These are phyloP conservation scores for Hemaris fuciformis DNA, from an alignment of 2,888 invertebrate species.

Conservation along the genomic window DNA sequence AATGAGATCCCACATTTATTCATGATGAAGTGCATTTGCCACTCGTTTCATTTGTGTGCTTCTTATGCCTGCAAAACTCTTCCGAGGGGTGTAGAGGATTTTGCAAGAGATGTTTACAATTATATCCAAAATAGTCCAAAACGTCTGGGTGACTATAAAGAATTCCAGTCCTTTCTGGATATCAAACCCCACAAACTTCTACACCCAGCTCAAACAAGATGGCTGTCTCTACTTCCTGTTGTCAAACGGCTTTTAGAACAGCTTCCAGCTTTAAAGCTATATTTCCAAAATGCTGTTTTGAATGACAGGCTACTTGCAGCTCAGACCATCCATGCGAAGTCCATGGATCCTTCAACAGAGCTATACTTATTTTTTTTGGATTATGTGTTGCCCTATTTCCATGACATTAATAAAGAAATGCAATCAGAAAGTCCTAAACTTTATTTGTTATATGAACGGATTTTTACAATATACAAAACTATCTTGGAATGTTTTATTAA, in stretches of 20 bases:
- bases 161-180: slow-evolving; percentile 24
- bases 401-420: too few species aligned
- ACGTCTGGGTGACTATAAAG: slow-evolving; percentile 20
- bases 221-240: slow-evolving; percentile 22
- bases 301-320: not conserved
- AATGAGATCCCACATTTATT: not conserved
- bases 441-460: too few species aligned
- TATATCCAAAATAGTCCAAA: slow-evolving; percentile 23
- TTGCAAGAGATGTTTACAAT: slow-evolving; percentile 23
- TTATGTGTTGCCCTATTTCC: too few species aligned
- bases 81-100: not conserved
- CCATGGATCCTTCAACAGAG: too few species aligned
- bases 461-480: too few species aligned
- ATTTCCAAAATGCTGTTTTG: slow-evolving; percentile 19
- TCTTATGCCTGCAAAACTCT: not conserved
- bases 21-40: not conserved
- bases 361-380: too few species aligned
- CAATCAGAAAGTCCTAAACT: too few species aligned
- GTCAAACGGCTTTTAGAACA: slow-evolving; percentile 21
- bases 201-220: slow-evolving; percentile 18
- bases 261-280: slow-evolving; percentile 19
- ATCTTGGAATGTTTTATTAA: too few species aligned
- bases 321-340: too few species aligned
- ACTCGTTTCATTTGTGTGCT: not conserved
- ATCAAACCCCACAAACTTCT: slow-evolving; percentile 18